Conservation (phyloP, 2,888 invertebrate genomes). For the Trachelus iudaicus region DNA sequence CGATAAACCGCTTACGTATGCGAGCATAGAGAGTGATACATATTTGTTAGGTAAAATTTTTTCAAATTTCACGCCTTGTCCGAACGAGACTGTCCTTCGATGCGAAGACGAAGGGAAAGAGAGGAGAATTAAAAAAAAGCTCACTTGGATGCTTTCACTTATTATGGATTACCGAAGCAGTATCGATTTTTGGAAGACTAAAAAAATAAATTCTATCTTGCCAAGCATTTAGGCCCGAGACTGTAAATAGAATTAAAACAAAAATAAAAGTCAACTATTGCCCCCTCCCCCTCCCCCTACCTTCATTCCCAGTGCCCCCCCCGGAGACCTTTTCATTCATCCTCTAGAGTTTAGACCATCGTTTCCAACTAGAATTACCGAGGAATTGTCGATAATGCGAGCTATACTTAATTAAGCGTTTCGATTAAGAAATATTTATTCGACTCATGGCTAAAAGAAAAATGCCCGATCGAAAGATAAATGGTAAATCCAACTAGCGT, state of each 20-base stretch:
- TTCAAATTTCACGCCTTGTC: conserved; percentile 14
- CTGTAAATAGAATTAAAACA: not conserved
- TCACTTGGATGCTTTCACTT: conserved; percentile 1
- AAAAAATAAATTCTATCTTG: not conserved
- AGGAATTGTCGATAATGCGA: not conserved
- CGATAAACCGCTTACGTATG: not conserved
- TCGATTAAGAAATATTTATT: conserved; percentile 36
- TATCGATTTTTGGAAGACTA: not conserved
- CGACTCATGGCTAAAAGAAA: conserved; percentile 39
- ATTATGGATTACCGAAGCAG: not conserved
- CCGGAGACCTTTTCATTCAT: not conserved
- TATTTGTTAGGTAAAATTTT: not conserved
- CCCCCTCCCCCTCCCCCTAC: not conserved
- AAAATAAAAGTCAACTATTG: not conserved
- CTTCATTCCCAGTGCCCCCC: not conserved
- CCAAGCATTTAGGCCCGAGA: not conserved
- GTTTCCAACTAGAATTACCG: not conserved
- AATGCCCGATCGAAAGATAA: no score
- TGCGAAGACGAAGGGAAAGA: not conserved
- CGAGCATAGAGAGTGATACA: not conserved
- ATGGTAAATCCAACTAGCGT: not conserved
- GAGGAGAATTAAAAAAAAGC: not conserved
- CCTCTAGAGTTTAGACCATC: not conserved
- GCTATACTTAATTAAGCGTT: conserved; percentile 11
- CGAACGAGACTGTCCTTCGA: conserved; percentile 17